Conservation (phyloP, 2,797 vertebrate genomes). For the Lacerta viridis region DNA sequence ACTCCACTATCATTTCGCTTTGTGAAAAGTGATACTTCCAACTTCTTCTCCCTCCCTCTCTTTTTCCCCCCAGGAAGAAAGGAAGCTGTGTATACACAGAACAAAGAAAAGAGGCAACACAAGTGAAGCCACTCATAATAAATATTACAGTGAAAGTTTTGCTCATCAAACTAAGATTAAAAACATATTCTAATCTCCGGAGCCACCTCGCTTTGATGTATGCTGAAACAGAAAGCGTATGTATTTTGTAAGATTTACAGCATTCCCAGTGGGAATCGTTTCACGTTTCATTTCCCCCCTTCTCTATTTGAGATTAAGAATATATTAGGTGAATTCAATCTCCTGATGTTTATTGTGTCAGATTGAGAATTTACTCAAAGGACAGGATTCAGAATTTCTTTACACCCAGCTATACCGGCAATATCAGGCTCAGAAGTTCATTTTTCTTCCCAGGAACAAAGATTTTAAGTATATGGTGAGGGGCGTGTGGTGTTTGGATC, state of each 20-base stretch:
- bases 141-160: slow-evolving; percentile 79
- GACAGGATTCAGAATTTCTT: slow-evolving; percentile 54
- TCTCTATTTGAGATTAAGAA: slow-evolving; percentile 67
- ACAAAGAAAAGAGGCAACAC: slow-evolving; percentile 79
- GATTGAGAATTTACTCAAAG: slow-evolving; percentile 58
- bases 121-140: slow-evolving; percentile 76
- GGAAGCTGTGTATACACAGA: slow-evolving; percentile 78
- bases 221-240: slow-evolving; percentile 75
- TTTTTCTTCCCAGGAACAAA: neutral
- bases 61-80: slow-evolving; percentile 59
- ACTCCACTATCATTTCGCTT: slow-evolving; percentile 59
- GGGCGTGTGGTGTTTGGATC: neutral
- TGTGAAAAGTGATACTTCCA: slow-evolving; percentile 78
- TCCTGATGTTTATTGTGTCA: slow-evolving; percentile 58
- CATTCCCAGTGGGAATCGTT: slow-evolving; percentile 71
- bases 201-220: slow-evolving; percentile 80
- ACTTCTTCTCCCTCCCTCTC: slow-evolving; percentile 40
- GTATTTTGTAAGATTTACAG: slow-evolving; percentile 76
- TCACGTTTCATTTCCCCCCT: slow-evolving; percentile 59
- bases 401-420: neutral
- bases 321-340: slow-evolving; percentile 62
- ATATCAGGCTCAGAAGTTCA: neutral
- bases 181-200: slow-evolving; percentile 81
- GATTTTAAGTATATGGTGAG: neutral
- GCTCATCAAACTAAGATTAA: slow-evolving; percentile 82